Evolutionary conservation across 1,140 invertebrate species (phyloP).

Genomic region (Listronotus bonariensis): DNA sequence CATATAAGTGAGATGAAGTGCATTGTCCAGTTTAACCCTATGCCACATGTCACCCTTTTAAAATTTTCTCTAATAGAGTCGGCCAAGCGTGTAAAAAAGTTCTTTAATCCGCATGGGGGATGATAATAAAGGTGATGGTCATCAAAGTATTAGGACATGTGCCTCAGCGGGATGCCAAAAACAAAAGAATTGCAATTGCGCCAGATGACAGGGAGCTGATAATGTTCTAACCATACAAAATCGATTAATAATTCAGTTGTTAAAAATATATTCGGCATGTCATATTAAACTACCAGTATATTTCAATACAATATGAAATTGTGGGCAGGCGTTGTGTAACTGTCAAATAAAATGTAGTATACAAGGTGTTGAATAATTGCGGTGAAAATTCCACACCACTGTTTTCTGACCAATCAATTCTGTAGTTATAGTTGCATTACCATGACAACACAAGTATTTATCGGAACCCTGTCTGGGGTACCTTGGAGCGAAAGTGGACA

Average conservation of each 20-base stretch:
- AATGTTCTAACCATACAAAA: slow-evolving; percentile 25
- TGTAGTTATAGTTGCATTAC: no score
- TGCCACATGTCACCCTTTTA: slow-evolving; percentile 36
- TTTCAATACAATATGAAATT: no score
- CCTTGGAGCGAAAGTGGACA: no score
- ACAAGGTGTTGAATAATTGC: no score
- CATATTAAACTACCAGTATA: no score
- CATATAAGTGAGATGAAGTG: slow-evolving; percentile 8
- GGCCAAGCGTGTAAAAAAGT: slow-evolving; percentile 33
- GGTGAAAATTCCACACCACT: no score
- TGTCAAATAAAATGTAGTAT: no score
- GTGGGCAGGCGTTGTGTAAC: no score
- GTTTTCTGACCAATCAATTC: no score
- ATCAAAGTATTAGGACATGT: slow-evolving; percentile 35
- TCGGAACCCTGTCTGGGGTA: no score
- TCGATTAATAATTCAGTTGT: slow-evolving; percentile 16
- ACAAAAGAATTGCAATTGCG: slow-evolving; percentile 34
- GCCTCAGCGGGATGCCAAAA: slow-evolving; percentile 34
- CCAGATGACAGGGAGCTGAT: slow-evolving; percentile 30
- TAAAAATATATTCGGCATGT: no score
- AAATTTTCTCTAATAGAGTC: slow-evolving; percentile 29
- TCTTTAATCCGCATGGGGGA: slow-evolving; percentile 36
- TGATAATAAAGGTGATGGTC: slow-evolving; percentile 36
- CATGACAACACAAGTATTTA: no score
- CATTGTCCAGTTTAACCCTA: slow-evolving; percentile 36